Percentiles rank a stretch among this genome's conserved stretches.
phyloP scores from a whole-genome alignment of 1,140 invertebrate species.

The Zaprionus lachaisei region DNA sequence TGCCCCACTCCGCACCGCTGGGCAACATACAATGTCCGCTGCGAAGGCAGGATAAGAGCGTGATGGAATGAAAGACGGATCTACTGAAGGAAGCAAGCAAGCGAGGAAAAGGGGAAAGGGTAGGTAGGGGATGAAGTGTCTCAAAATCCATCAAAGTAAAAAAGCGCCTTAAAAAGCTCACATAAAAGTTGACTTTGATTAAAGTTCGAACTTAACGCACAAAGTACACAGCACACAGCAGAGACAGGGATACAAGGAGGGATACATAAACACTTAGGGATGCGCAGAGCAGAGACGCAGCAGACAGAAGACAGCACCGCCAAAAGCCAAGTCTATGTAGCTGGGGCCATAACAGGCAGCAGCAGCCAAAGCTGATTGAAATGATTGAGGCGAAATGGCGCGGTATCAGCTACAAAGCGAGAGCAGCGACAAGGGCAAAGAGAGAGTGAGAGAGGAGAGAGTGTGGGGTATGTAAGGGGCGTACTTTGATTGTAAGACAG shows the following conservation, averaged over 20 bases:
- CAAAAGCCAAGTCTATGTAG: constrained; percentile 80
- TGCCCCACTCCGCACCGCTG: constrained; percentile 19
- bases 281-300: constrained; percentile 31
- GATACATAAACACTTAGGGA: constrained; percentile 65
- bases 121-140: constrained; percentile 16
- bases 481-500: constrained; percentile 4
- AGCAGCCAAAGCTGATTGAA: constrained; percentile 79
- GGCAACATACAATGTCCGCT: constrained; percentile 23
- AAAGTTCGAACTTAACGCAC: constrained; percentile 77
- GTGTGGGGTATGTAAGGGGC: not conserved
- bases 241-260: not conserved
- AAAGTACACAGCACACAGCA: constrained; percentile 32
- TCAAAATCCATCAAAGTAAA: constrained; percentile 70
- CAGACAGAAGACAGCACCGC: constrained; percentile 21
- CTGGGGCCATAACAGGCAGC: constrained; percentile 63
- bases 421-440: not conserved
- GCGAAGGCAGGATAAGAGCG: constrained; percentile 13
- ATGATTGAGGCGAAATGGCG: constrained; percentile 79
- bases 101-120: no score
- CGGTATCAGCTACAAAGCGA: constrained; percentile 59
- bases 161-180: constrained; percentile 70
- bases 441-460: not conserved
- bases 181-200: constrained; percentile 83
- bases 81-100: no score
- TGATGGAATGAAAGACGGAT: constrained; percentile 34